Conservation (phyloP, 2,888 invertebrate genomes). For the Dysmachus trigonus region DNA sequence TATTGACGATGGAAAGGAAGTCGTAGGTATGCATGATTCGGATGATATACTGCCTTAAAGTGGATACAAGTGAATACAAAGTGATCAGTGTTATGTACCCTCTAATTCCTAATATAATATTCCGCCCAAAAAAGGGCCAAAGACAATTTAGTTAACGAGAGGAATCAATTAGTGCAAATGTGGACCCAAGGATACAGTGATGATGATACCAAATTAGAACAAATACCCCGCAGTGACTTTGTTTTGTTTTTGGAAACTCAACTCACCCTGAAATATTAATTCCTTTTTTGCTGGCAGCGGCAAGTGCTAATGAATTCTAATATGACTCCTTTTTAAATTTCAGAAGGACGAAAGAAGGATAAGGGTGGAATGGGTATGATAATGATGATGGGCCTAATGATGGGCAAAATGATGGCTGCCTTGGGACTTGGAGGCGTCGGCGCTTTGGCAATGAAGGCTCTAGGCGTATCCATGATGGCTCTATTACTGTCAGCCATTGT, state of each 20-base stretch:
- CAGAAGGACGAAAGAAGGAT: slow-evolving; percentile 72
- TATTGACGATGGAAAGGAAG: slow-evolving; percentile 47
- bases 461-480: slow-evolving; percentile 76
- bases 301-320: background rate
- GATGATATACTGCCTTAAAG: background rate
- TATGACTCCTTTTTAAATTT: slow-evolving; percentile 51
- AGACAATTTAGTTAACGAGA: background rate
- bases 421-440: slow-evolving; percentile 79
- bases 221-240: background rate
- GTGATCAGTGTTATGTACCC: background rate
- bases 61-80: background rate
- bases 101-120: background rate
- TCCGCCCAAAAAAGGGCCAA: background rate
- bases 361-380: slow-evolving; percentile 70
- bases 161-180: background rate
- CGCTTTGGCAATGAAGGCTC: slow-evolving; percentile 80
- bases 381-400: slow-evolving; percentile 74
- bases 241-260: background rate
- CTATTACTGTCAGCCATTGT: slow-evolving; percentile 79
- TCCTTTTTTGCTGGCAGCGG: background rate
- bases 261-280: background rate
- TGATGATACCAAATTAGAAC: background rate
- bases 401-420: slow-evolving; percentile 80
- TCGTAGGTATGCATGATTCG: slow-evolving; percentile 43
- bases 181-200: background rate